Percentiles rank a stretch among this genome's conserved stretches.
These are phyloP conservation scores for Bathynomus jamesi DNA, from an alignment of 1,140 invertebrate genomes.

Conservation along the genomic window DNA sequence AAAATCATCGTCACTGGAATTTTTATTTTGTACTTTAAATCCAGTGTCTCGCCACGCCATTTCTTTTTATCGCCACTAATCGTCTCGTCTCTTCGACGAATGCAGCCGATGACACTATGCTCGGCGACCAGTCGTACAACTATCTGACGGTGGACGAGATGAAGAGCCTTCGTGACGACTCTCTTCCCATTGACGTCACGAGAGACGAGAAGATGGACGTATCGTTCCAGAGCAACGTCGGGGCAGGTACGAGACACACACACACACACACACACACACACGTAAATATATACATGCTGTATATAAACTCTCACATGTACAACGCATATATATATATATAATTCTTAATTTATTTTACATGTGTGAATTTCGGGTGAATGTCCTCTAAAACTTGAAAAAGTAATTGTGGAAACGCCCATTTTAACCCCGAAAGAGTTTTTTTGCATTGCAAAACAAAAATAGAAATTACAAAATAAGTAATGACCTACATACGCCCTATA, in stretches of 20 bases:
- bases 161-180: slow-evolving; percentile 89
- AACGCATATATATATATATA: not conserved
- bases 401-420: too few species aligned
- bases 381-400: too few species aligned
- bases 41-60: too few species aligned
- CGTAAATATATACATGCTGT: not conserved
- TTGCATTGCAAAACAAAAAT: too few species aligned
- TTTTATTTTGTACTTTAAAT: too few species aligned
- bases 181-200: slow-evolving; percentile 82
- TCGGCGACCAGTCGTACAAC: slow-evolving; percentile 82
- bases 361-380: too few species aligned
- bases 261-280: not conserved
- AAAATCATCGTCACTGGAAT: too few species aligned
- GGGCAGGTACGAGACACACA: slow-evolving; percentile 14
- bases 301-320: not conserved
- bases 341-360: not conserved
- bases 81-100: too few species aligned
- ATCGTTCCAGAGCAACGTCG: slow-evolving; percentile 40
- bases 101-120: slow-evolving; percentile 74
- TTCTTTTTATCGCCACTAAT: too few species aligned
- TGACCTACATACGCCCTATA: too few species aligned
- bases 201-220: slow-evolving; percentile 59
- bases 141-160: slow-evolving; percentile 89
- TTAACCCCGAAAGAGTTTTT: too few species aligned
- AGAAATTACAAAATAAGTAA: too few species aligned